A percentile compares a stretch with the other conserved stretches of the same genome.
Conservation (phyloP, 2,113 vertebrate genomes). For the Tachysurus vachellii region DNA sequence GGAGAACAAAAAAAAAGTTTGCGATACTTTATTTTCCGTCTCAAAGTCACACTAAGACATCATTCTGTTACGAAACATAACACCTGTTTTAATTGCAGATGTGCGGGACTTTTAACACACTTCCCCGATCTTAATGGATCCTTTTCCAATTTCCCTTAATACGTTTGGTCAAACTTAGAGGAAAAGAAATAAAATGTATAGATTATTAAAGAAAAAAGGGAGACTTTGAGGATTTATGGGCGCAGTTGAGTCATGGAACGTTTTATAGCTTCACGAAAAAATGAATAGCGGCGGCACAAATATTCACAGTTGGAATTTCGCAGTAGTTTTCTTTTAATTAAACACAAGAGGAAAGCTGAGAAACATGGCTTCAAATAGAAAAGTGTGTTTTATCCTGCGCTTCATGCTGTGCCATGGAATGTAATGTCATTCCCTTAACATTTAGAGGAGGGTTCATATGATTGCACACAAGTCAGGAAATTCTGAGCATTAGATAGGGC, state of each 20-base stretch:
- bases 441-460: slow-evolving; percentile 70
- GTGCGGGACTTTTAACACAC: slow-evolving; percentile 39
- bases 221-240: background rate
- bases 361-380: slow-evolving; percentile 61
- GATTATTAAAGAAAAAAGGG: background rate
- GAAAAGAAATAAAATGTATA: background rate
- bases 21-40: slow-evolving; percentile 7
- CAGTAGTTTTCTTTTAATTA: slow-evolving; percentile 42
- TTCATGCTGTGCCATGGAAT: slow-evolving; percentile 61
- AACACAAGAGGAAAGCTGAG: slow-evolving; percentile 45
- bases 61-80: slow-evolving; percentile 36
- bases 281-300: slow-evolving; percentile 37
- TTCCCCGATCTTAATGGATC: slow-evolving; percentile 46
- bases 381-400: slow-evolving; percentile 61
- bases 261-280: slow-evolving; percentile 13
- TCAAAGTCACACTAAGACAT: slow-evolving; percentile 30
- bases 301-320: slow-evolving; percentile 44
- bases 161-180: slow-evolving; percentile 20
- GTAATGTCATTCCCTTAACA: slow-evolving; percentile 71
- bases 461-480: slow-evolving; percentile 71
- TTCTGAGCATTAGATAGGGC: slow-evolving; percentile 70
- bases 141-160: slow-evolving; percentile 28
- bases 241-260: background rate
- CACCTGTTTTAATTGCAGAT: slow-evolving; percentile 48
- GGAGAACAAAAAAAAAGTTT: background rate